Percentiles rank a stretch among this genome's conserved stretches.
These are phyloP conservation scores for Alectoris magna DNA, from an alignment of 2,797 vertebrate species.

Conservation along the genomic window DNA sequence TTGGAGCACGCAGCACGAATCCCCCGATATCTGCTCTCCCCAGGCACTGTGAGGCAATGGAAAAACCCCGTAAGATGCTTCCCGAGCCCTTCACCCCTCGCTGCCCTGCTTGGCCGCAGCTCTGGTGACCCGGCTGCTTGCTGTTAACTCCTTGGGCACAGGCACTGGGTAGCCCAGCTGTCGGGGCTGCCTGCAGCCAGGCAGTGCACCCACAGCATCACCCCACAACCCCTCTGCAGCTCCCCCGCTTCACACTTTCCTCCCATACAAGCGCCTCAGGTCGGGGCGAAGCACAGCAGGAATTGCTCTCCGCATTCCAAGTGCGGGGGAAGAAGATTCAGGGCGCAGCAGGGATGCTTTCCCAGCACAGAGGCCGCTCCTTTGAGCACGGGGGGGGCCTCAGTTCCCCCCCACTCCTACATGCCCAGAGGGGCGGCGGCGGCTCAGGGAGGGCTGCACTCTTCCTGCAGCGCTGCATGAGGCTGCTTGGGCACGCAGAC, in stretches of 20 bases:
- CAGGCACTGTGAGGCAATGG: neutral
- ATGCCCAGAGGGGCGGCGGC: rapidly evolving
- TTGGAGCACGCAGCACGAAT: too few species aligned
- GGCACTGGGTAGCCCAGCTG: neutral
- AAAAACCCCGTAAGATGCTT: neutral
- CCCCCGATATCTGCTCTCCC: neutral
- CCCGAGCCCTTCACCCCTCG: neutral
- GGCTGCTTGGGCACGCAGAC: neutral
- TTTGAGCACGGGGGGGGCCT: rapidly evolving
- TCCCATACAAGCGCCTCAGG: rapidly evolving
- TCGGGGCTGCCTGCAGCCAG: neutral
- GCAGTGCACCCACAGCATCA: neutral
- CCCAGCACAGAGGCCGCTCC: neutral
- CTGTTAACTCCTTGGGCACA: rapidly evolving
- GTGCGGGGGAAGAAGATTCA: neutral
- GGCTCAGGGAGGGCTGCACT: neutral
- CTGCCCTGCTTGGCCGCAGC: neutral
- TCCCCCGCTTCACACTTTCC: rapidly evolving
- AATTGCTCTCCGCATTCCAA: neutral
- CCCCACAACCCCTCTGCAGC: neutral
- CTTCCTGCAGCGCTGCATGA: neutral
- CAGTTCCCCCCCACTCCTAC: rapidly evolving
- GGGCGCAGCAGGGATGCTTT: neutral
- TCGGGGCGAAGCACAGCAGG: rapidly evolving
- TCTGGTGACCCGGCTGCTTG: neutral